A percentile compares a stretch with the other conserved stretches of the same genome.
These are phyloP conservation scores for Ianthella basta DNA, from an alignment of 37 sponge, comb jelly and placozoan genomes.

Conservation along the genomic window DNA sequence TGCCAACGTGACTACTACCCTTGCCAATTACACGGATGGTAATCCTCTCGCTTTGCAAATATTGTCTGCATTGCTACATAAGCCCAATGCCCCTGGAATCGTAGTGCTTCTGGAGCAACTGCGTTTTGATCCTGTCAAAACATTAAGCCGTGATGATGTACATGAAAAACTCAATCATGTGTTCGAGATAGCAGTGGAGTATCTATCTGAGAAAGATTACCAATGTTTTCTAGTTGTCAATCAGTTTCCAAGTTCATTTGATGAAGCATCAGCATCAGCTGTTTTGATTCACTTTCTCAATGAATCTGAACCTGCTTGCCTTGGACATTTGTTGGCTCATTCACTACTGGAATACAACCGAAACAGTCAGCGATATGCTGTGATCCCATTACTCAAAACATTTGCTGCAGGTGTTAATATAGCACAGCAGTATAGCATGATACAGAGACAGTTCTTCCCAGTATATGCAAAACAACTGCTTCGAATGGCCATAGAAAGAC, in stretches of 20 bases:
- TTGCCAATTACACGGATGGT: not conserved
- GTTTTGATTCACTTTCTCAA: not conserved
- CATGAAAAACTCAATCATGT: not conserved
- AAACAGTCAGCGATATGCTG: not conserved
- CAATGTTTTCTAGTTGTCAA: not conserved
- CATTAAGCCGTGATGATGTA: not conserved
- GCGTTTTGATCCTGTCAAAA: not conserved
- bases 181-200: not conserved
- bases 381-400: not conserved
- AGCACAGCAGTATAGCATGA: too few species aligned
- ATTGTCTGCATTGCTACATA: not conserved
- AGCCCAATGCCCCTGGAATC: not conserved
- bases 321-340: not conserved
- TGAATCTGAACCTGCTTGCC: not conserved
- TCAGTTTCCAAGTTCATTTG: not conserved
- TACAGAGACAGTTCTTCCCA: too few species aligned
- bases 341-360: not conserved
- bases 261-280: not conserved
- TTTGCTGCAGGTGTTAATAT: too few species aligned
- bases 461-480: too few species aligned
- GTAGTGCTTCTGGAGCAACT: not conserved
- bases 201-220: not conserved
- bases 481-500: too few species aligned
- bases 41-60: constrained; percentile 19
- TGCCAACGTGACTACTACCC: not conserved